A percentile compares a stretch with the other conserved stretches of the same genome.
These are phyloP conservation scores for Barbus barbus DNA, from an alignment of 2,113 vertebrate genomes.

Conservation along the genomic window DNA sequence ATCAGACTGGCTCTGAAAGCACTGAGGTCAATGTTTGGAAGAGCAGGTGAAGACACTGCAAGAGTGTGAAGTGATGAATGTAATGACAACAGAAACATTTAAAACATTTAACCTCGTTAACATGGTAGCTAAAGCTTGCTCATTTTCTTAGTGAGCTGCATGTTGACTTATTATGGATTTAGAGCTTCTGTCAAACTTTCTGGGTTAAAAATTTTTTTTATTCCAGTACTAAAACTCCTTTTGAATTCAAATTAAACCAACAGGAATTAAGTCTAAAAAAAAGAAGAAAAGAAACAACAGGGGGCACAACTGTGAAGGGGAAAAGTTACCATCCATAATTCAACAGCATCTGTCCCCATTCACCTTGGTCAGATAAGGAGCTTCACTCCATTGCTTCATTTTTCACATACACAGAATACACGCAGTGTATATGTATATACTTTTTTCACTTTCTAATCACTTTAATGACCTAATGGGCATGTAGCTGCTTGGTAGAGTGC, in stretches of 20 bases:
- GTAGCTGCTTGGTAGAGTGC: conserved; percentile 18
- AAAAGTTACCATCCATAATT: conserved; percentile 66
- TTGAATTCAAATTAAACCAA: background rate
- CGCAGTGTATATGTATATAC: no score
- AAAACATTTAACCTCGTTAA: background rate
- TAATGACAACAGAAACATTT: conserved; percentile 45
- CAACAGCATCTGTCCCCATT: conserved; percentile 50
- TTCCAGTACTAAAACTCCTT: background rate
- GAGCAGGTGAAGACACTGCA: conserved; percentile 81
- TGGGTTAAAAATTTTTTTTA: background rate
- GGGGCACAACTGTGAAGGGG: conserved; percentile 49
- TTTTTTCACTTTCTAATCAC: background rate
- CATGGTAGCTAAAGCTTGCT: background rate
- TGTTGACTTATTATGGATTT: background rate
- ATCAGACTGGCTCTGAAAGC: conserved; percentile 75
- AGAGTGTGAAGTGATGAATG: background rate
- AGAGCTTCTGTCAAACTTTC: background rate
- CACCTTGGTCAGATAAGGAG: conserved; percentile 50
- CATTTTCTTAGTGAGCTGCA: background rate
- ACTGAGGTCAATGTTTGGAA: conserved; percentile 64
- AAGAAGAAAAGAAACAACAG: background rate
- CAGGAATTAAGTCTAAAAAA: no score
- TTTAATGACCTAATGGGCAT: conserved; percentile 70
- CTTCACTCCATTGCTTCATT: background rate
- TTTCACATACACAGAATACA: no score